Base-by-base conservation (phyloP, 2,888 invertebrate genomes). In the Trichogramma dendrolimi region DNA sequence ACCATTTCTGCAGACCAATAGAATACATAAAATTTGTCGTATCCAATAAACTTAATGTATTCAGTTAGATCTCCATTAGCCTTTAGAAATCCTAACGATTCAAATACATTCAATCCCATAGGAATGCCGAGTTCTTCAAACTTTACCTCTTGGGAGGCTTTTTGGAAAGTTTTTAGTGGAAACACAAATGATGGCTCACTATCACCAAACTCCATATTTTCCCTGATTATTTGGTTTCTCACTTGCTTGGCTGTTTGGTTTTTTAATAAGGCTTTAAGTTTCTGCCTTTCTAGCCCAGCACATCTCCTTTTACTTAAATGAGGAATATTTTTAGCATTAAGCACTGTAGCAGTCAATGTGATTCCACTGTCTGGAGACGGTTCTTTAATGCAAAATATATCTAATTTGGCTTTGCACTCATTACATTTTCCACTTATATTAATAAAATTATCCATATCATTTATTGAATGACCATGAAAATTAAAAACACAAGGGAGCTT, bases 1-100 rank as follows among this genome's bases (percentile, higher is more conserved):
- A 51, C 41, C 11, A 52, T 51, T 8, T 61, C 61, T 10, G 52
- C 14, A 10, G 59, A 59, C 53, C 54, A 59, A 6, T 48, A 59
- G 4, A 41, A 8, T 11, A 53, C 4, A 42, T 43, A 59, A 42
- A 59, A 59, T 42, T 11, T 8, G 40, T 59, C 11, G 8, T 10
- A 47, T 6, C 54, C 59, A 49, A 60, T 60, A 4, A 10, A 6
- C 49, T 27, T 38, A n/a, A 60, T 42, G 38, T 10, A 53, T 39
- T 48, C 46, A 11, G 48, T 54, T 7, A 54, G 54, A 6, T 55
- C 60, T 5, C n/a, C 5, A 43, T 27, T 4, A 6, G 53, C 6
- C 38, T 53, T 40, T 38, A 61, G 5, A 6, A 39, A 44, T 5
- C 14, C 2, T 8, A 44, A 51, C 2, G 51, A 51, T 2, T 44